Evolutionary conservation across 2,888 invertebrate species (phyloP).

Genomic region (Ophraella communa): DNA sequence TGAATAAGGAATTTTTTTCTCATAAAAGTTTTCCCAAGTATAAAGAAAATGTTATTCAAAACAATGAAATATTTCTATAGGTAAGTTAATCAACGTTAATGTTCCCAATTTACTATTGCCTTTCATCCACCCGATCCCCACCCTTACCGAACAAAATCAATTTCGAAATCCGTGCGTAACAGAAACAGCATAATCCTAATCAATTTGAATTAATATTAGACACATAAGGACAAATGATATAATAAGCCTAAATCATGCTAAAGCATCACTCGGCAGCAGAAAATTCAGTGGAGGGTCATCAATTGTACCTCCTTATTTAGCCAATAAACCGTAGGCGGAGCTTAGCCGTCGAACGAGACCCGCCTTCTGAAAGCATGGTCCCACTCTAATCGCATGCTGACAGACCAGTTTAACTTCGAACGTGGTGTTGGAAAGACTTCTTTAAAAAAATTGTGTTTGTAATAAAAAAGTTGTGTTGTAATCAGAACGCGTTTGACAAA

Average conservation of each 20-base stretch:
- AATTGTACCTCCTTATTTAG: slow-evolving; percentile 49
- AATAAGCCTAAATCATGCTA: slow-evolving; percentile 55
- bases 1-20: too few relatives aligned
- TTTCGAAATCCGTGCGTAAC: neutral
- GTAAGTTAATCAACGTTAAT: too few relatives aligned
- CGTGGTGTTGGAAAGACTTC: slow-evolving; percentile 37
- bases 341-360: slow-evolving; percentile 26
- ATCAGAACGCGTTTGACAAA: neutral
- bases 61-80: too few relatives aligned
- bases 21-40: too few relatives aligned
- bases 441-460: slow-evolving; percentile 30
- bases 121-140: neutral
- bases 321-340: slow-evolving; percentile 50
- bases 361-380: slow-evolving; percentile 47
- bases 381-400: slow-evolving; percentile 40
- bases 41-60: too few relatives aligned
- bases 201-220: slow-evolving; percentile 54
- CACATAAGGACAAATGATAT: slow-evolving; percentile 54
- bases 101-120: too few relatives aligned
- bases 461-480: neutral
- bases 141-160: slow-evolving; percentile 4
- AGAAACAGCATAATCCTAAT: slow-evolving; percentile 42
- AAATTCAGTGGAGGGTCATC: slow-evolving; percentile 48
- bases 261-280: slow-evolving; percentile 46
- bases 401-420: slow-evolving; percentile 46